phyloP scores from a whole-genome alignment of 2,113 vertebrate species.

The Muntiacus muntjak region DNA sequence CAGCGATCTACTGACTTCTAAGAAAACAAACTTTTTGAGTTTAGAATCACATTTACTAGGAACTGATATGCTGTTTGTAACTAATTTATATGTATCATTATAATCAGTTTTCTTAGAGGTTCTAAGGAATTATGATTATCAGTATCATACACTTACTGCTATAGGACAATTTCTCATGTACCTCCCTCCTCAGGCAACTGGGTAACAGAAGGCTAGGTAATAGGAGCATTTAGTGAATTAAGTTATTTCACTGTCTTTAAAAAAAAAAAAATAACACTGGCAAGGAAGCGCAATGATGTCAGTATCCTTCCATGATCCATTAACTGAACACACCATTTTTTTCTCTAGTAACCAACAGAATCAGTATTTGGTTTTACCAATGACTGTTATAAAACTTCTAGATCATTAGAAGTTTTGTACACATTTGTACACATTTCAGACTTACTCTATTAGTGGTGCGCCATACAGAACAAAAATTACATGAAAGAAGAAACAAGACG shows the following conservation, averaged over 20 bases:
- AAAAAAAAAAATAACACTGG: not conserved
- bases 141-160: not conserved
- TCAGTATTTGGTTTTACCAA: not conserved
- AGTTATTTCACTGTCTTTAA: not conserved
- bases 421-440: slow-evolving; percentile 74
- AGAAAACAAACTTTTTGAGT: slow-evolving; percentile 19
- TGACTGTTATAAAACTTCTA: not conserved
- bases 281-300: not conserved
- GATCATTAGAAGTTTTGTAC: too few relatives aligned
- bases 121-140: not conserved
- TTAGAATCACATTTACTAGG: slow-evolving; percentile 2
- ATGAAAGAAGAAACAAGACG: slow-evolving; percentile 94
- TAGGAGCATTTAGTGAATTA: not conserved
- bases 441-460: slow-evolving; percentile 96
- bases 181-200: not conserved
- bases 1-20: not conserved
- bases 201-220: not conserved
- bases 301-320: not conserved
- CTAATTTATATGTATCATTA: not conserved
- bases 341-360: not conserved
- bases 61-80: not conserved
- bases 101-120: not conserved
- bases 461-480: slow-evolving; percentile 94
- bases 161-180: not conserved
- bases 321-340: not conserved